A percentile compares a stretch with the other conserved stretches of the same genome.
phyloP scores from a whole-genome alignment of 2,888 invertebrate species.

The Lagria hirta region DNA sequence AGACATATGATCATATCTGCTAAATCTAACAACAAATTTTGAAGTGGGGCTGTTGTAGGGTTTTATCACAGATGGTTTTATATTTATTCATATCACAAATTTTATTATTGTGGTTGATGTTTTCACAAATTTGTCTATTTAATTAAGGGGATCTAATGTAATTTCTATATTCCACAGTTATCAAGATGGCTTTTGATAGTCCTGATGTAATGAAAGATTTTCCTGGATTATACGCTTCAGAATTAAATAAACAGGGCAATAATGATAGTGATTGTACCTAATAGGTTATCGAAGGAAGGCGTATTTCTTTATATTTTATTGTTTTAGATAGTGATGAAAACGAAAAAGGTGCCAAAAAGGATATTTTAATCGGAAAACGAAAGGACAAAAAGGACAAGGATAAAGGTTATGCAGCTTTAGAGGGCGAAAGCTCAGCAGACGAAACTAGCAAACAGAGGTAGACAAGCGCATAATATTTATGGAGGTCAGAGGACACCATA shows the following conservation, averaged over 20 bases:
- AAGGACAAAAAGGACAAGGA: conserved; percentile 89
- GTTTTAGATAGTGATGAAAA: conserved; percentile 77
- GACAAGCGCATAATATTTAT: conserved; percentile 2
- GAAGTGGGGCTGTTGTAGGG: too few species aligned
- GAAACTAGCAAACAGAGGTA: conserved; percentile 82
- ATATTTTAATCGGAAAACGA: conserved; percentile 71
- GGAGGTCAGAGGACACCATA: background rate
- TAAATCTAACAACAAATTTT: too few species aligned
- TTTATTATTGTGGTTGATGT: too few species aligned
- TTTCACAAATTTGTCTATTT: too few species aligned
- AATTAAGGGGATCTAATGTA: too few species aligned
- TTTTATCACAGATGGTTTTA: too few species aligned
- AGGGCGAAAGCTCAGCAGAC: conserved; percentile 91
- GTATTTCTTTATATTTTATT: conserved; percentile 18
- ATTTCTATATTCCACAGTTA: background rate
- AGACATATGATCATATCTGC: too few species aligned
- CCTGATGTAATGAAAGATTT: conserved; percentile 90
- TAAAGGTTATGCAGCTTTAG: conserved; percentile 87
- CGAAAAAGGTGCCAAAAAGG: conserved; percentile 78
- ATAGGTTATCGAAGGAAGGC: conserved; percentile 9
- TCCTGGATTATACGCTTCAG: conserved; percentile 83
- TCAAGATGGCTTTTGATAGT: conserved; percentile 77
- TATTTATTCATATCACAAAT: too few species aligned
- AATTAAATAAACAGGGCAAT: conserved; percentile 68
- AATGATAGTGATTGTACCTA: conserved; percentile 83